phyloP scores from a whole-genome alignment of 2,888 invertebrate species.

The Nymphalis polychloros region DNA sequence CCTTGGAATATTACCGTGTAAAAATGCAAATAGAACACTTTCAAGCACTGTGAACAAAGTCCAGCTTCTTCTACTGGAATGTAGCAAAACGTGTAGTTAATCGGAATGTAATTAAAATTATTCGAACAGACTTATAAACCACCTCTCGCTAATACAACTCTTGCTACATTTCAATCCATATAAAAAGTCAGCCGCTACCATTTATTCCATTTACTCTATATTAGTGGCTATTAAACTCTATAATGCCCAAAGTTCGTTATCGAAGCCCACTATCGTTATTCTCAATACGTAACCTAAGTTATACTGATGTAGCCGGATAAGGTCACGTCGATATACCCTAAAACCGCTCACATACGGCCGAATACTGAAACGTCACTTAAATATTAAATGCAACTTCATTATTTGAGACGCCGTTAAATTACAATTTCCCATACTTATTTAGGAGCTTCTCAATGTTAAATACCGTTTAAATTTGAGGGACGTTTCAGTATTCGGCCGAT shows the following conservation, averaged over 20 bases:
- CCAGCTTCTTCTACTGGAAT: slow-evolving; percentile 27
- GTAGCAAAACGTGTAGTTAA: slow-evolving; percentile 28
- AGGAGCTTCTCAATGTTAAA: too few species aligned
- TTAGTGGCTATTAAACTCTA: slow-evolving; percentile 56
- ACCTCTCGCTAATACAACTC: slow-evolving; percentile 49
- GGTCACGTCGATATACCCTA: slow-evolving; percentile 65
- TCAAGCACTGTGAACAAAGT: slow-evolving; percentile 24
- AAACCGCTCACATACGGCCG: slow-evolving; percentile 60
- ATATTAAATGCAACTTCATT: too few species aligned
- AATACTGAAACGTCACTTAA: too few species aligned
- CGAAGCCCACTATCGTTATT: slow-evolving; percentile 58
- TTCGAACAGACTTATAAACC: slow-evolving; percentile 18
- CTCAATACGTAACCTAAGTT: slow-evolving; percentile 61
- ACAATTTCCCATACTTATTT: too few species aligned
- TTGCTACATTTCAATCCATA: slow-evolving; percentile 63
- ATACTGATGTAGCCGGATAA: slow-evolving; percentile 70
- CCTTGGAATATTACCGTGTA: slow-evolving; percentile 34
- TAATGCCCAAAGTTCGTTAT: slow-evolving; percentile 54
- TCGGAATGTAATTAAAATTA: slow-evolving; percentile 34
- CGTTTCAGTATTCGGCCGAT: too few species aligned
- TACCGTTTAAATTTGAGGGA: too few species aligned
- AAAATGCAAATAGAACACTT: slow-evolving; percentile 36
- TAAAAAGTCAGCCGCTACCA: slow-evolving; percentile 63
- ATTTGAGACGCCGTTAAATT: too few species aligned
- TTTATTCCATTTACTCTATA: slow-evolving; percentile 58